These are phyloP conservation scores for Uria lomvia DNA, from an alignment of 2,113 vertebrate species.

Conservation along the genomic window DNA sequence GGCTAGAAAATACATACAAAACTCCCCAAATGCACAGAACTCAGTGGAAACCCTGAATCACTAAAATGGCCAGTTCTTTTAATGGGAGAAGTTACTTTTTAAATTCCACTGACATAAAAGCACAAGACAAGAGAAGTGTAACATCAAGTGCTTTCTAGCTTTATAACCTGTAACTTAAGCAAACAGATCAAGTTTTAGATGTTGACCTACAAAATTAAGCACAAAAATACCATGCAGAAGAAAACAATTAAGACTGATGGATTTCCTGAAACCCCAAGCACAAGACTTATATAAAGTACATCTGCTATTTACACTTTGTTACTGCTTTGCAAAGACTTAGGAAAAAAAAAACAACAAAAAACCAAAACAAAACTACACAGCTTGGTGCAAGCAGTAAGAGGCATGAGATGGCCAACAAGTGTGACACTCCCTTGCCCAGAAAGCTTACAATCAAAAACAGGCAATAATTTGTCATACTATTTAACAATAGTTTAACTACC, in stretches of 20 bases:
- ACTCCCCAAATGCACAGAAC: not conserved
- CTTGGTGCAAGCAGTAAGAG: not conserved
- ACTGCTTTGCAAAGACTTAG: not conserved
- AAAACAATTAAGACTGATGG: not conserved
- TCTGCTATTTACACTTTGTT: not conserved
- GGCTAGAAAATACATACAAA: not conserved
- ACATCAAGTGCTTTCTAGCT: not conserved
- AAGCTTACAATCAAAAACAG: not conserved
- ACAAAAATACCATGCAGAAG: not conserved
- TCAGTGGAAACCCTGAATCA: not conserved
- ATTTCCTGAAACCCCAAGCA: not conserved
- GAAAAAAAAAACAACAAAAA: not conserved
- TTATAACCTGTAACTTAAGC: not conserved
- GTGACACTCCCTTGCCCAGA: not conserved
- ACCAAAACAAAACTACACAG: not conserved
- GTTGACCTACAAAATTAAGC: not conserved
- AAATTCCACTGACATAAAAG: not conserved
- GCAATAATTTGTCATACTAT: not conserved
- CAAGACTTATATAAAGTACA: not conserved
- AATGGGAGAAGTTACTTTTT: not conserved
- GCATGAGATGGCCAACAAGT: not conserved
- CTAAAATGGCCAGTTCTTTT: not conserved
- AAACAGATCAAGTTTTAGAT: not conserved
- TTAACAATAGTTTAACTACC: not conserved
- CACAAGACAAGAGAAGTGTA: not conserved